Conservation (phyloP, 2,113 vertebrate genomes). For the Entomyzon cyanotis region DNA sequence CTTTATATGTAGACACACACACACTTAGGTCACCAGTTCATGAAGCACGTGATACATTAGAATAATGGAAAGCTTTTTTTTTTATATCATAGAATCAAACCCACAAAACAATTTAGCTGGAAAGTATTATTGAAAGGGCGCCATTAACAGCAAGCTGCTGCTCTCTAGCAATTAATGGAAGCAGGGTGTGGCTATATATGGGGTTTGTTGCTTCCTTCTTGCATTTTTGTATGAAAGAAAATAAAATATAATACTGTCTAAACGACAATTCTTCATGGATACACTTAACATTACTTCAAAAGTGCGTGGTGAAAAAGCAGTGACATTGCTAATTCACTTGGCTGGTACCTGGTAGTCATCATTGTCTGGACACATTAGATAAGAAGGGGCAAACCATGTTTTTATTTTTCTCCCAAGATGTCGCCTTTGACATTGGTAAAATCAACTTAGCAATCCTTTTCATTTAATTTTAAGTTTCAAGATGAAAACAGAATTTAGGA, state of each 20-base stretch:
- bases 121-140: slow-evolving; percentile 93
- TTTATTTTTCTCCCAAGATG: slow-evolving; percentile 71
- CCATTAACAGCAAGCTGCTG: slow-evolving; percentile 88
- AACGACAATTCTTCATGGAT: neutral
- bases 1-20: slow-evolving; percentile 81
- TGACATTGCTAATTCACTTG: neutral
- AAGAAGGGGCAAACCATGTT: slow-evolving; percentile 74
- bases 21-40: slow-evolving; percentile 87
- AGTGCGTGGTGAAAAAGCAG: neutral
- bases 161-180: slow-evolving; percentile 88
- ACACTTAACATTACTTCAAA: neutral
- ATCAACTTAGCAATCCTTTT: slow-evolving; percentile 77
- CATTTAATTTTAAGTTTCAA: slow-evolving; percentile 70
- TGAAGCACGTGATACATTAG: slow-evolving; percentile 92
- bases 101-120: slow-evolving; percentile 95
- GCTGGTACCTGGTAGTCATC: neutral
- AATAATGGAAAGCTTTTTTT: slow-evolving; percentile 95
- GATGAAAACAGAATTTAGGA: slow-evolving; percentile 48
- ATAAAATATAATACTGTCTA: slow-evolving; percentile 48
- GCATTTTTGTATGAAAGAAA: slow-evolving; percentile 68
- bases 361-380: slow-evolving; percentile 62
- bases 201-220: slow-evolving; percentile 69
- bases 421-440: slow-evolving; percentile 80
- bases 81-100: slow-evolving; percentile 96
- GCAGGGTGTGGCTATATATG: slow-evolving; percentile 86